Base-by-base conservation (phyloP, 1,140 invertebrate species). In the Nephotettix cincticeps region DNA sequence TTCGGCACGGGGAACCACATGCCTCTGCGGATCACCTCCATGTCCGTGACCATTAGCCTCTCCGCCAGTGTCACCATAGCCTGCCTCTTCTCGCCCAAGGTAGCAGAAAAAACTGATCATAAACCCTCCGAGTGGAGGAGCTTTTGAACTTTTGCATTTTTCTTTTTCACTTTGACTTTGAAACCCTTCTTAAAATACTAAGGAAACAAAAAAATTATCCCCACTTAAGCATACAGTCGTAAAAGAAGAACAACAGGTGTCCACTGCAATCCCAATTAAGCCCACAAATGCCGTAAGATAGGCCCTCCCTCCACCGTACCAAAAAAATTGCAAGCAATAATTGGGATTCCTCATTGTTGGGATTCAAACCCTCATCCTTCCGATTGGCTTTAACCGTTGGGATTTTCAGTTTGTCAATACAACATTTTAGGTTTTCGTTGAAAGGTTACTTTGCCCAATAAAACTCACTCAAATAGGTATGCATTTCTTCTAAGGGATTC, bases 41-140 rank as follows among this genome's bases (percentile, higher is more conserved):
- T 93, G 79, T 92, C 90, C 76, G 90, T 93, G 82, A 91, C 90
- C 72, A 87, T 93, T 72, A 91, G 86, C 76, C 85, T 93, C 66
- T 92, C 90, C 75, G 91, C 92, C n/a, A 89, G 89, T 0, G 91
- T 93, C 9, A 90, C 88, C 1, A 83, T 93, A 13, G 87, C 88
- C 23, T 93, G 91, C 76, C 84, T 93, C 0, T 93, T 93, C 80
- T 87, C 87, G 0, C 92, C 92, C 0, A 93, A 93, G 80, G 86
- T 93, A 43, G n/a, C n/a, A 91, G 91, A 77, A 85, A 92, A 45
- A 87, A 92, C 17, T 80, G 92, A 6, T 6, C 14, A 9, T 64
- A 19, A 9, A 29, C 23, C 3, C 3, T 54, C n/a, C 47, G 23
- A 54, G 19, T 43, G 40, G 40, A 43, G 9, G n/a, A n/a, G 9